phyloP scores from a whole-genome alignment of 1,140 invertebrate species.

The Drosophila athabasca region DNA sequence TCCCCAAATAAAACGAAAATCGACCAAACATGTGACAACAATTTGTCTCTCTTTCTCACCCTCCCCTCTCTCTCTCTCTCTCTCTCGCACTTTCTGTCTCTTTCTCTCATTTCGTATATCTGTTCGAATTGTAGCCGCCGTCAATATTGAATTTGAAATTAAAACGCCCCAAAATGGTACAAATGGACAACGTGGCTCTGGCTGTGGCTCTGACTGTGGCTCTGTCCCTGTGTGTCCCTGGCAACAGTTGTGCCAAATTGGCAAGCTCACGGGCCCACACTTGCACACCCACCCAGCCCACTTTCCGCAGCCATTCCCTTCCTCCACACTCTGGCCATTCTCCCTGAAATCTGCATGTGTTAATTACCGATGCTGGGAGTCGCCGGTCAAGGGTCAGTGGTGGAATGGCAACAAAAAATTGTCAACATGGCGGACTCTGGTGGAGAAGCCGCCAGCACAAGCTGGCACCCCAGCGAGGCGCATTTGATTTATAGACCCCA shows the following conservation, averaged over 20 bases:
- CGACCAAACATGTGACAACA: constrained; percentile 70
- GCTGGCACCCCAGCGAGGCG: constrained; percentile 52
- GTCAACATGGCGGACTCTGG: constrained; percentile 69
- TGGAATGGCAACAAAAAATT: constrained; percentile 46
- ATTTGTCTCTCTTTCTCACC: constrained; percentile 29
- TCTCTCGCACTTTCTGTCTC: neutral
- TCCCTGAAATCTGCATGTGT: constrained; percentile 74
- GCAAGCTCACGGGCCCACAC: constrained; percentile 17
- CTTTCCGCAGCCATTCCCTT: neutral
- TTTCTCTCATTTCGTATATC: constrained; percentile 8
- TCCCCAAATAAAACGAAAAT: constrained; percentile 65
- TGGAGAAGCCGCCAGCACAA: constrained; percentile 64
- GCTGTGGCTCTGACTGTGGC: no score
- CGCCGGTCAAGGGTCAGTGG: constrained; percentile 52
- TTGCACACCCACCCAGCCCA: neutral
- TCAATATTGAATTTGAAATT: constrained; percentile 82
- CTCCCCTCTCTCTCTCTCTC: neutral
- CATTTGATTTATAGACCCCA: constrained; percentile 75
- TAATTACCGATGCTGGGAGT: constrained; percentile 66
- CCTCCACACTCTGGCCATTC: neutral
- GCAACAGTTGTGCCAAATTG: constrained; percentile 76
- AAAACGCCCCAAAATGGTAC: constrained; percentile 63
- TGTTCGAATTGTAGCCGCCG: constrained; percentile 39
- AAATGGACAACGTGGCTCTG: constrained; percentile 46
- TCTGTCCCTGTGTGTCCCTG: constrained; percentile 9